Base-by-base conservation (phyloP, 2,113 vertebrate species). In the Prunella fulvescens region DNA sequence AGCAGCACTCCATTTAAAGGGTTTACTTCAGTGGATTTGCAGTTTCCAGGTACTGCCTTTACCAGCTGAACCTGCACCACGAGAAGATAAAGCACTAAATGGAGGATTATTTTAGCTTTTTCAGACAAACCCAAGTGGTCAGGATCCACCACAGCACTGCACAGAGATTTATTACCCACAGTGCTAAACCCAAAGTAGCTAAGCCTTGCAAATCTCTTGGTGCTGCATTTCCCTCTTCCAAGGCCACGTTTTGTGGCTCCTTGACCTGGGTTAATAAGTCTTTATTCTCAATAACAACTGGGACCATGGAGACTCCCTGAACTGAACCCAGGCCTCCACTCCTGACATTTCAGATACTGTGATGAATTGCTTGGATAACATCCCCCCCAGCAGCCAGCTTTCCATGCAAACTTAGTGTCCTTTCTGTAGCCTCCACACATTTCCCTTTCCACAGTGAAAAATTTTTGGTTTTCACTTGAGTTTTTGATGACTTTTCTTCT, bases 251-350 rank as follows among this genome's bases (percentile, higher is more conserved):
- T 73, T 47, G 67, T 62, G 73, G 78, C 86, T 95, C 90, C 92
- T 95, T 92, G 89, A 93, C 95, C 94, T 56, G 53, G 37, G 88
- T 96, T 97, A 96, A 78, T 91, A 95, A 96, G 92, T 95, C 88
- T 96, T 97, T 94, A 97, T 88, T 92, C 78, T 86, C 92, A 93
- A 18, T 79, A 95, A 88, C 93, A 95, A 91, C 79, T 73, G 84
- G 70, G 90, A 93, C 64, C 69, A 45, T 8, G 81, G 94, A 95
- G 80, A 51, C 42, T 92, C 90, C 77, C 91, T 81, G 88, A 89
- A 81, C 84, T 73, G 74, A 92, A 79, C 60, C 72, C 54, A 53
- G 50, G 50, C 29, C 81, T 73, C 62, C 73, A 50, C 74, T 84
- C 88, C 83, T 88, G 93, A 94, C 93, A 74, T 81, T 92, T 94